Evolutionary conservation across 2,113 vertebrate species (phyloP), one percentile per base, ranked within the genome.

Genomic region (Propithecus coquereli): DNA sequence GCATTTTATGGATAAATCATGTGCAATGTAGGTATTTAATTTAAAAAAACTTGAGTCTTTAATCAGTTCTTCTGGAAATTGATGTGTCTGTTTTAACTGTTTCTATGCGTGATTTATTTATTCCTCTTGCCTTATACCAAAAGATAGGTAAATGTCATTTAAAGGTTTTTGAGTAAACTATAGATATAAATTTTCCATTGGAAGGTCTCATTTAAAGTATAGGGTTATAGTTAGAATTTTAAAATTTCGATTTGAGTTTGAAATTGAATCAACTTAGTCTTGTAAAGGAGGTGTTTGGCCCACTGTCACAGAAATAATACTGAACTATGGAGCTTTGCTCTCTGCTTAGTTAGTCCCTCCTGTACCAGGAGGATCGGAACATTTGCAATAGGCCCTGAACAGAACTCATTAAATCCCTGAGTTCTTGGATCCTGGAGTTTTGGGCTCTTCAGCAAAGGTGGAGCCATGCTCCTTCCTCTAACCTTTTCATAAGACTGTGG

Each of bases 61-160:
- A 9, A 37, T 90, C 47, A 30, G 18, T 79, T 95, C 83, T 93
- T 85, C 61, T 93, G 92, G 74, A 94, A 92, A 94, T 82, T 65
- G 83, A 86, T 92, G 45, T 57, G 50, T 71, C 20, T 63, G 47
- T 50, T 81, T 94, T 71, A 84, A 43, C 80, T 73, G 3, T 74
- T 32, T 92, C 23, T 90, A 0, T 87, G 25, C 52, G n/a, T 92
- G 65, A 65, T 87, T 70, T 79, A 50, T 87, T 79, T 92, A 83
- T 57, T 80, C 45, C 11, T 79, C 83, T 88, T 73, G 34, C 14
- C 61, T 85, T 92, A 54, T 83, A 22, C 61, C 16, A 65, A 88
- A 94, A 94, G 30, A 32, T 45, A 93, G 57, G 27, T 79, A 63
- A 96, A 59, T 83, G 43, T 17, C 40, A 40, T 43, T 73, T 87